phyloP scores from a whole-genome alignment of 2,113 vertebrate genomes.

The Osmerus eperlanus region DNA sequence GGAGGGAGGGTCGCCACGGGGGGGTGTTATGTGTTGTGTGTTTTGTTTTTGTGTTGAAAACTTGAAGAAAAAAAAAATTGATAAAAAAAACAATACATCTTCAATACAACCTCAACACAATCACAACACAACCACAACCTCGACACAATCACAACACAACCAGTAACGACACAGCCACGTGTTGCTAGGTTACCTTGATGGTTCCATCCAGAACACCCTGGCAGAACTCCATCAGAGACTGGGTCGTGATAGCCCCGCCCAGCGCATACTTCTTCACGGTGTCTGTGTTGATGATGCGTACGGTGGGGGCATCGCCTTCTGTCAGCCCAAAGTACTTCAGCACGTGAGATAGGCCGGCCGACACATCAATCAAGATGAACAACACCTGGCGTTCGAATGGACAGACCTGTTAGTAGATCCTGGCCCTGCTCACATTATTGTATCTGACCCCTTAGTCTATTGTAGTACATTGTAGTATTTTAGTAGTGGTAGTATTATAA shows the following conservation, averaged over 20 bases:
- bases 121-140: too few relatives aligned
- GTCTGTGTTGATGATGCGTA: slow-evolving; percentile 77
- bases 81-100: too few relatives aligned
- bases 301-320: slow-evolving; percentile 62
- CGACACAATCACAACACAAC: neutral
- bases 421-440: too few relatives aligned
- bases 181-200: slow-evolving; percentile 71
- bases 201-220: slow-evolving; percentile 71
- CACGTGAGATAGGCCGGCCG: slow-evolving; percentile 48
- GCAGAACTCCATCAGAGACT: slow-evolving; percentile 65
- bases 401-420: too few relatives aligned
- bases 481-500: neutral
- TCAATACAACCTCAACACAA: too few relatives aligned
- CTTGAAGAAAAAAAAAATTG: too few relatives aligned
- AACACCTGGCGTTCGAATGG: slow-evolving; percentile 66
- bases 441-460: neutral
- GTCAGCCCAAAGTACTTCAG: slow-evolving; percentile 82
- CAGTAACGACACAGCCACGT: neutral
- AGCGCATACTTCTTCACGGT: slow-evolving; percentile 77
- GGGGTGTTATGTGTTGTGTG: too few relatives aligned
- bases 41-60: too few relatives aligned
- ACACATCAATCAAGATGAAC: slow-evolving; percentile 80
- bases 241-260: slow-evolving; percentile 36
- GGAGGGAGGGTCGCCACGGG: too few relatives aligned
- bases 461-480: neutral